These are phyloP conservation scores for Elymnias hypermnestra DNA, from an alignment of 1,140 invertebrate species.

Conservation along the genomic window DNA sequence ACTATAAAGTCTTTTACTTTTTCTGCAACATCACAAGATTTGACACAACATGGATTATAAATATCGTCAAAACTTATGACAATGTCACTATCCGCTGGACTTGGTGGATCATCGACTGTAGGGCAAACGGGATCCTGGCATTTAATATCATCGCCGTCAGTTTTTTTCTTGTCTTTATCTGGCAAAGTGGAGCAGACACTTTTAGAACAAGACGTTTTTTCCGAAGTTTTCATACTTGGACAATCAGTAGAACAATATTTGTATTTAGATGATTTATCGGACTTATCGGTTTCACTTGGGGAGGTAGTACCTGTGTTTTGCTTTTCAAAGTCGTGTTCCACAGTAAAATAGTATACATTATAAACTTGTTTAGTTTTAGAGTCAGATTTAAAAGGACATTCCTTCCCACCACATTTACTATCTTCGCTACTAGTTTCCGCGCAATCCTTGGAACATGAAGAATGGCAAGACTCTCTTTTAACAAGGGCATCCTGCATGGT, in stretches of 20 bases:
- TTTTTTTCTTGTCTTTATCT: conserved; percentile 11
- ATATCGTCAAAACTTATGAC: conserved; percentile 49
- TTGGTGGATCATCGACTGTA: conserved; percentile 26
- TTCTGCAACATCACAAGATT: conserved; percentile 51
- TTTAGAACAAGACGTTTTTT: conserved; percentile 48
- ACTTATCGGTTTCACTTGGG: conserved; percentile 18
- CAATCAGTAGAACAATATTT: conserved; percentile 53
- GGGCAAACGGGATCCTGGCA: conserved; percentile 37
- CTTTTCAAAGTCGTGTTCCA: conserved; percentile 47
- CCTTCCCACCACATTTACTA: conserved; percentile 37
- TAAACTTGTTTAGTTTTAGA: conserved; percentile 36
- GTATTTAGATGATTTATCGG: conserved; percentile 33
- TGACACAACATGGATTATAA: conserved; percentile 53
- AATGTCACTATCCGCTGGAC: conserved; percentile 58
- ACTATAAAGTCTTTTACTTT: conserved; percentile 58
- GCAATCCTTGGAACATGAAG: conserved; percentile 43
- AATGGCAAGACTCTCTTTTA: conserved; percentile 36
- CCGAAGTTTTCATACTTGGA: conserved; percentile 37
- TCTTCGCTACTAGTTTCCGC: conserved; percentile 33
- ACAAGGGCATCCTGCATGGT: conserved; percentile 48
- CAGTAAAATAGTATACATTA: conserved; percentile 60
- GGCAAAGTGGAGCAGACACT: conserved; percentile 35
- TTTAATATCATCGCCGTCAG: conserved; percentile 19
- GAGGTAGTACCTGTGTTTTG: conserved; percentile 20
- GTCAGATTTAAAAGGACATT: conserved; percentile 38